These are phyloP conservation scores for Zalophus californianus DNA, from an alignment of 2,797 vertebrate genomes.

Conservation along the genomic window DNA sequence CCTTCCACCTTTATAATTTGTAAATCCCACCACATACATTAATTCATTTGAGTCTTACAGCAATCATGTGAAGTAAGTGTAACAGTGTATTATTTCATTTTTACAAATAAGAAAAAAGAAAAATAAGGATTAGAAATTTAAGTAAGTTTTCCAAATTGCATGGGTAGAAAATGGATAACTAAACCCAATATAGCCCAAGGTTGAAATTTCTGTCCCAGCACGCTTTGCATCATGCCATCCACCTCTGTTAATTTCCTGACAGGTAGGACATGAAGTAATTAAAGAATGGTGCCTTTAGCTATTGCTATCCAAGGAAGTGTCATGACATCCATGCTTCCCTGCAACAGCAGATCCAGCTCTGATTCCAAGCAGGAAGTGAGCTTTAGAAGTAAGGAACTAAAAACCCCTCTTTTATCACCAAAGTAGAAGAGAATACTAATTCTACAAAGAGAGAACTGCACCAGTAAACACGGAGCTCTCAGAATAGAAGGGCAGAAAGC, in stretches of 20 bases:
- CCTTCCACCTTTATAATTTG: not conserved
- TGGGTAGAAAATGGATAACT: not conserved
- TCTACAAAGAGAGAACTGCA: conserved; percentile 57
- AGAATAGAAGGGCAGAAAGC: conserved; percentile 60
- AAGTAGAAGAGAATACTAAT: conserved; percentile 63
- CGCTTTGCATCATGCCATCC: not conserved
- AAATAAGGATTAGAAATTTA: not conserved
- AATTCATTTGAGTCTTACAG: not conserved
- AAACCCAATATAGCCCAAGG: not conserved
- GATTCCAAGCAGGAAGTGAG: conserved; percentile 9
- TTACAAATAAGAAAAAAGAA: not conserved
- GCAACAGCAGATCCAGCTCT: not conserved
- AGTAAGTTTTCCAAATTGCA: not conserved
- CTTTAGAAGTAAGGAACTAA: conserved; percentile 1
- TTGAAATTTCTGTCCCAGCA: conserved; percentile 44
- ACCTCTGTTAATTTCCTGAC: conserved; percentile 9
- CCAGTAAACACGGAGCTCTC: conserved; percentile 32
- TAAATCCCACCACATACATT: conserved; percentile 31
- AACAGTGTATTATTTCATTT: not conserved
- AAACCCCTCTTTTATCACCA: conserved; percentile 56
- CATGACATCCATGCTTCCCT: not conserved
- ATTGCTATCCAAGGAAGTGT: not conserved
- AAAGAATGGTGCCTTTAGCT: not conserved
- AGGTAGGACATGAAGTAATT: not conserved
- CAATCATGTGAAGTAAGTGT: not conserved